Percentiles rank a stretch among this genome's conserved stretches.
Conservation (phyloP, 2,113 vertebrate species). For the Anhinga rufa region DNA sequence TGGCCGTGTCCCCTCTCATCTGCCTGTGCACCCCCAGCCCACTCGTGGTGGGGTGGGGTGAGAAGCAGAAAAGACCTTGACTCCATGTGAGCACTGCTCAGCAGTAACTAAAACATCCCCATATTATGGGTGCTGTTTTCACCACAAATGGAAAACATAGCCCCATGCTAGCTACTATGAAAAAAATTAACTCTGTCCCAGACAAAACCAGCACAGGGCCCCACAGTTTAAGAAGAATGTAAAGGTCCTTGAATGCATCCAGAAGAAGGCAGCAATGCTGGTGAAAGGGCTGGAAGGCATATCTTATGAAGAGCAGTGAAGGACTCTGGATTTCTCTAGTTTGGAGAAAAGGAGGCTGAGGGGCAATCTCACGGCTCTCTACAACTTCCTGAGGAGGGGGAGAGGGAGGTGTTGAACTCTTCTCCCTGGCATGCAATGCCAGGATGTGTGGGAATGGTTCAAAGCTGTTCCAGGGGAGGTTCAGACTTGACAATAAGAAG, state of each 20-base stretch:
- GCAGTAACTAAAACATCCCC: background rate
- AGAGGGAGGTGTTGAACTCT: background rate
- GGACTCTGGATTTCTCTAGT: background rate
- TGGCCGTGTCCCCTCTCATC: background rate
- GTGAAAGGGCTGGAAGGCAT: background rate
- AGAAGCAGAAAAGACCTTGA: background rate
- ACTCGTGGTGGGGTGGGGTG: background rate
- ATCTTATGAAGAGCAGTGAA: background rate
- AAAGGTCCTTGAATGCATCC: background rate
- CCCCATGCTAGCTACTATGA: background rate
- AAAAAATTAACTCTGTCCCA: background rate
- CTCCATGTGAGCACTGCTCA: background rate
- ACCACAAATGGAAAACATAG: background rate
- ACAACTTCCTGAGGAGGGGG: background rate
- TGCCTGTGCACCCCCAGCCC: background rate
- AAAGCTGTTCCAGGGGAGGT: background rate
- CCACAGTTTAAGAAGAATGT: background rate
- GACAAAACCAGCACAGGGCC: background rate
- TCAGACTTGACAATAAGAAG: background rate
- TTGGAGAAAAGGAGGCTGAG: background rate
- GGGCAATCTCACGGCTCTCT: background rate
- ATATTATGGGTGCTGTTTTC: background rate
- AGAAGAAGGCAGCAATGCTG: background rate
- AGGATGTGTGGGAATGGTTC: background rate
- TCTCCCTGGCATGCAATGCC: background rate